Percentiles rank a stretch among this genome's conserved stretches.
Evolutionary conservation across 2,888 invertebrate species (phyloP).

Genomic region (Lasioglossum pauxillum): DNA sequence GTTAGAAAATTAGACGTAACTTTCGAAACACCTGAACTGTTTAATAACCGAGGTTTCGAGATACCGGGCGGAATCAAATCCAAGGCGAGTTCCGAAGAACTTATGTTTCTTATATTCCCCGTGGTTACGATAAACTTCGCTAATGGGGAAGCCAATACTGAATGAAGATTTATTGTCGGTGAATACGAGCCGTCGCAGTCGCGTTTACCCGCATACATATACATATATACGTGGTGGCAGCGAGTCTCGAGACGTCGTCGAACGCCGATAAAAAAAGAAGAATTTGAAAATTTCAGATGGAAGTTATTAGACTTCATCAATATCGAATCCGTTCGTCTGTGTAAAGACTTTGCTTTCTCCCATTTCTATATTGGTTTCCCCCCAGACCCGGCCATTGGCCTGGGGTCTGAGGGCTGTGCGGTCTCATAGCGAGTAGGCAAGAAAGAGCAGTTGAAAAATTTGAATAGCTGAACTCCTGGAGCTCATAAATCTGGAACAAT

Average conservation of each 20-base stretch:
- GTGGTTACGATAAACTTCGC: slow-evolving; percentile 40
- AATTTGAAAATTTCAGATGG: slow-evolving; percentile 64
- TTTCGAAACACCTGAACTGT: slow-evolving; percentile 17
- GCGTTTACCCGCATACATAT: slow-evolving; percentile 1
- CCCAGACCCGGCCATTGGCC: slow-evolving; percentile 34
- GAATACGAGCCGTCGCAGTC: slow-evolving; percentile 21
- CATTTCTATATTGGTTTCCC: slow-evolving; percentile 69
- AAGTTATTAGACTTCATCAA: slow-evolving; percentile 68
- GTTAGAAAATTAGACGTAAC: slow-evolving; percentile 18
- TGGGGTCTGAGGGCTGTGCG: slow-evolving; percentile 52
- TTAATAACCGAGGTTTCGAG: slow-evolving; percentile 21
- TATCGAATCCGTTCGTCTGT: slow-evolving; percentile 58
- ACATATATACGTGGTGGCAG: not conserved
- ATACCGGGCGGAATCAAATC: slow-evolving; percentile 13
- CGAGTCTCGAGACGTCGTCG: not conserved
- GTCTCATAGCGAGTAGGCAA: slow-evolving; percentile 62
- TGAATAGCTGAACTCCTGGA: slow-evolving; percentile 72
- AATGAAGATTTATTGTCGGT: slow-evolving; percentile 42
- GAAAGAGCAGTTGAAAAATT: slow-evolving; percentile 71
- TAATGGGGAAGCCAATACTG: slow-evolving; percentile 39
- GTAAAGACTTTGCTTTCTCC: slow-evolving; percentile 62
- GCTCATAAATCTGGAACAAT: slow-evolving; percentile 75
- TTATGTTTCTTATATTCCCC: slow-evolving; percentile 44
- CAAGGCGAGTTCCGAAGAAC: slow-evolving; percentile 29
- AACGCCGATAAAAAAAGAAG: not conserved